Evolutionary conservation across 2,113 vertebrate genomes (phyloP).

Genomic region (Antidorcas marsupialis): DNA sequence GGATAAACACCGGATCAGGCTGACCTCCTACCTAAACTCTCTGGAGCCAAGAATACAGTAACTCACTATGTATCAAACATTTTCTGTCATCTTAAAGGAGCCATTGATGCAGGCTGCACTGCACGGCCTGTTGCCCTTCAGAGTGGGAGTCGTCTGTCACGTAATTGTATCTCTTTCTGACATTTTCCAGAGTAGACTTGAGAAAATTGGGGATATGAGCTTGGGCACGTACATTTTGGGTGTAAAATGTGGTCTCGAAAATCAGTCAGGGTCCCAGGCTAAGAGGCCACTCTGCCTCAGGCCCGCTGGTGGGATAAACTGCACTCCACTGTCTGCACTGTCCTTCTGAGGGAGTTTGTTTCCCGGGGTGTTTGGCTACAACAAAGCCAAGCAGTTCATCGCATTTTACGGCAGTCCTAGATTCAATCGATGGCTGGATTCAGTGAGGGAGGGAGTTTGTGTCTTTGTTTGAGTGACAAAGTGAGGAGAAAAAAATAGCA

Average conservation of each 20-base stretch:
- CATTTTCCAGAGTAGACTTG: neutral
- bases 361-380: neutral
- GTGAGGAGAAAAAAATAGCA: neutral
- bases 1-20: neutral
- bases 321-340: neutral
- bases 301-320: neutral
- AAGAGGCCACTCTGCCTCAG: neutral
- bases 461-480: neutral
- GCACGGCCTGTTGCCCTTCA: rapidly evolving
- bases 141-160: neutral
- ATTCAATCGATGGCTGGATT: neutral
- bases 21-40: neutral
- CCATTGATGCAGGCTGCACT: neutral
- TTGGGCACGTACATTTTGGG: neutral
- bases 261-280: neutral
- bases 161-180: neutral
- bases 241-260: neutral
- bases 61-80: neutral
- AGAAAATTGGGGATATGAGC: neutral
- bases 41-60: neutral
- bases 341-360: neutral
- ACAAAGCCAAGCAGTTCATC: neutral
- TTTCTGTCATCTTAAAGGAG: neutral
- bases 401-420: neutral
- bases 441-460: neutral